These are phyloP conservation scores for Diogma glabrata DNA, from an alignment of 2,888 invertebrate species.

Conservation along the genomic window DNA sequence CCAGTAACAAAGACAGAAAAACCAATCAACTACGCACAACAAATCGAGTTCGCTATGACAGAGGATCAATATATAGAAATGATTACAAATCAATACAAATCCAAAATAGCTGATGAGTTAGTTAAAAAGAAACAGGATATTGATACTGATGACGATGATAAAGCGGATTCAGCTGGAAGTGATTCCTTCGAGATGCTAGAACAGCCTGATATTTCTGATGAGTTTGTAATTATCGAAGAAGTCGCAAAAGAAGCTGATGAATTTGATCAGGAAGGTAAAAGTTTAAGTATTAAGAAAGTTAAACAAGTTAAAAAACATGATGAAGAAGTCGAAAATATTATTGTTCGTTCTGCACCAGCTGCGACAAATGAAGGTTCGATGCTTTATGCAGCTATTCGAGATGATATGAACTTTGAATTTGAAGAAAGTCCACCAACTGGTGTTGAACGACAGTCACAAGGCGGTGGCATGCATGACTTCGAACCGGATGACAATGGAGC, in stretches of 20 bases:
- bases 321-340: constrained; percentile 57
- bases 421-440: constrained; percentile 51
- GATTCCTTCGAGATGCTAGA: constrained; percentile 83
- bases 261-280: constrained; percentile 71
- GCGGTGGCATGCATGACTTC: constrained; percentile 22
- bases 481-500: constrained; percentile 27
- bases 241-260: constrained; percentile 79
- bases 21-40: constrained; percentile 26
- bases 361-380: constrained; percentile 47
- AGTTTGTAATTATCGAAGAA: constrained; percentile 80
- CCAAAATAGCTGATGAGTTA: constrained; percentile 42
- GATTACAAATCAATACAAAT: constrained; percentile 37
- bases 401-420: constrained; percentile 53
- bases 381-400: constrained; percentile 43
- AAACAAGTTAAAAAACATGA: constrained; percentile 50
- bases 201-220: constrained; percentile 75
- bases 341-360: constrained; percentile 56
- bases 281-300: constrained; percentile 51
- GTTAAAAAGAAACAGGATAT: constrained; percentile 47
- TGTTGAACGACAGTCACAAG: constrained; percentile 29
- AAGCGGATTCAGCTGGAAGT: constrained; percentile 62
- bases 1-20: constrained; percentile 32
- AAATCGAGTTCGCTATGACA: constrained; percentile 23
- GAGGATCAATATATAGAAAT: constrained; percentile 36
- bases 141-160: constrained; percentile 42